Base-by-base conservation (phyloP, 1,140 invertebrate genomes). In the Dinothrombium tinctorium region DNA sequence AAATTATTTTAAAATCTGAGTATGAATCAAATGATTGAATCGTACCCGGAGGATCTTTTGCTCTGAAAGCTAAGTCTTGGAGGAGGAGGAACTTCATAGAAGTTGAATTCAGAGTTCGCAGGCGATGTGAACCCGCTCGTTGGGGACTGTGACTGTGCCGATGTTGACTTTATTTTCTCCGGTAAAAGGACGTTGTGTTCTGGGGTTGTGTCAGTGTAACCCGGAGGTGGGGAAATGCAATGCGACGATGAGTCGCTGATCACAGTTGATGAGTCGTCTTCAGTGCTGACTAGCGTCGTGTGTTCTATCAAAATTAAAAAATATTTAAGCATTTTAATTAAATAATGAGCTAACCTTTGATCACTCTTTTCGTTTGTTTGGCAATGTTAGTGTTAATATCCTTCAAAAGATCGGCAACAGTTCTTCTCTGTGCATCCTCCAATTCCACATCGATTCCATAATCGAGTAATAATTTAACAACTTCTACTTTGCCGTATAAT, bases 401-500 rank as follows among this genome's bases (percentile, higher is more conserved):
- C 37, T 72, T 71, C 2, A 92, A 64, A 24, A 89, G 66, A 53
- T 89, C 81, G 35, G 82, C 66, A 2, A 86, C 84, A 8, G 83
- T 90, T 56, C 76, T 73, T 43, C 74, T 72, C 41, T 72, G 66
- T 12, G 67, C 67, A 54, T 92, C 78, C 9, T 72, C 64, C 31
- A 79, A 72, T 41, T 70, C 67, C 11, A 83, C 61, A 58, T 89
- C 76, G 19, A 82, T 76, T 4, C 60, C 61, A 51, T 53, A 51
- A 31, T 80, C 71, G 4, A 95, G 56, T 12, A 94, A 61, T 0
- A 79, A 68, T 38, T 74, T 65, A 4, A 86, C 84, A 21, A 90
- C 82, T 46, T 83, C 78, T 47, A 79, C 69, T 62, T 94, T 92
- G 37, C 86, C 86, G 59, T 76, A 90, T 5, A 89, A 66, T 0